A percentile compares a stretch with the other conserved stretches of the same genome.
phyloP scores from a whole-genome alignment of 2,888 invertebrate genomes.

The Allygus modestus region DNA sequence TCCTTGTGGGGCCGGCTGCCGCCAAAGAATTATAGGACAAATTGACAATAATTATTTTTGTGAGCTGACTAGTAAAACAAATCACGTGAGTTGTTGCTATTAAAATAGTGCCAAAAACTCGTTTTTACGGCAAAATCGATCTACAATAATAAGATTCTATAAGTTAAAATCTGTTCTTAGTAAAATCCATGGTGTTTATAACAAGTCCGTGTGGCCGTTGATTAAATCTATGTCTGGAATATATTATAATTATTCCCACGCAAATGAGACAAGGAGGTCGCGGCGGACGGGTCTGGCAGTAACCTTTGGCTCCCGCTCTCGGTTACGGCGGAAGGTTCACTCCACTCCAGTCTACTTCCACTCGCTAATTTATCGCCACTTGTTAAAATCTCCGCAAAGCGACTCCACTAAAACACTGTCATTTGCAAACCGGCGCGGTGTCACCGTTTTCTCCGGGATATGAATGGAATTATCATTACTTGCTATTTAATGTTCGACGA shows the following conservation, averaged over 20 bases:
- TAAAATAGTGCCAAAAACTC: no score
- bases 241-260: neutral
- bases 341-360: conserved; percentile 28
- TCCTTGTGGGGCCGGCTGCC: no score
- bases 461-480: conserved; percentile 47
- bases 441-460: conserved; percentile 31
- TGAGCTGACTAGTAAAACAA: no score
- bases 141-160: no score
- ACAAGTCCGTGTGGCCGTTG: no score
- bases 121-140: no score
- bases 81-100: no score
- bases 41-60: no score
- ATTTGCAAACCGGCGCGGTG: conserved; percentile 7
- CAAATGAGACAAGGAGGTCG: conserved; percentile 7
- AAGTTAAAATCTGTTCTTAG: neutral
- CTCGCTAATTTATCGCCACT: conserved; percentile 41
- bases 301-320: conserved; percentile 19
- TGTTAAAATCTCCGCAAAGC: conserved; percentile 37
- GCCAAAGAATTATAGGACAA: no score
- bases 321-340: conserved; percentile 2
- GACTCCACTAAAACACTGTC: conserved; percentile 42
- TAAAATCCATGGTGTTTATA: neutral
- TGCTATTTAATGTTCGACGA: conserved; percentile 11
- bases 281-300: neutral
- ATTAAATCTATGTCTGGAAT: neutral